These are phyloP conservation scores for Nomia melanderi DNA, from an alignment of 1,140 invertebrate genomes.

Conservation along the genomic window DNA sequence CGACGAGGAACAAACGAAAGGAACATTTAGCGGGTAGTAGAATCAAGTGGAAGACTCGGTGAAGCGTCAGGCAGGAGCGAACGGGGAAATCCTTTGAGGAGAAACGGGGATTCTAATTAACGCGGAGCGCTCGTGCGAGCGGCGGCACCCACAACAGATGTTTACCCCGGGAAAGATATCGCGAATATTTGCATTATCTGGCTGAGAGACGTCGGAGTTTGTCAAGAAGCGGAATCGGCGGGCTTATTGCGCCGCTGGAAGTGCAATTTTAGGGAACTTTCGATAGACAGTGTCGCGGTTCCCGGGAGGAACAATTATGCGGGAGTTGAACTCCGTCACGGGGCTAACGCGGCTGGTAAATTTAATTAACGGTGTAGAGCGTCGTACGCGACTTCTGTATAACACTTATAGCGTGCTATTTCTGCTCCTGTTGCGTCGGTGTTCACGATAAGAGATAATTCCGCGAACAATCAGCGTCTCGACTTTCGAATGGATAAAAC, in stretches of 20 bases:
- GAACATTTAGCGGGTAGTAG: background rate
- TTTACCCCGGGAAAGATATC: background rate
- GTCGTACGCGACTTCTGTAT: background rate
- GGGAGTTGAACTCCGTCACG: background rate
- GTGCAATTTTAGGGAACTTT: background rate
- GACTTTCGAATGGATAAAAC: too few species aligned
- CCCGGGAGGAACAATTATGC: background rate
- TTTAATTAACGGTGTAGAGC: background rate
- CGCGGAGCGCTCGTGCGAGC: background rate
- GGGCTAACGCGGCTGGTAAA: too few species aligned
- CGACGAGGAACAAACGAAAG: too few species aligned
- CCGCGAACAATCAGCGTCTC: too few species aligned
- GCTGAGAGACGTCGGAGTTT: background rate
- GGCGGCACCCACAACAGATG: background rate
- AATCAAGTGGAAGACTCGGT: background rate
- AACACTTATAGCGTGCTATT: too few species aligned
- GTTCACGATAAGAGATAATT: too few species aligned
- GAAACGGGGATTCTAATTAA: constrained; percentile 8
- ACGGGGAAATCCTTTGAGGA: background rate
- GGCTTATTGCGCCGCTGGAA: background rate
- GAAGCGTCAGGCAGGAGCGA: background rate
- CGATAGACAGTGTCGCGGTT: constrained; percentile 6
- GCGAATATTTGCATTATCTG: constrained; percentile 14
- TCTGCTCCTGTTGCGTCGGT: too few species aligned
- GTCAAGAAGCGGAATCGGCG: background rate